Evolutionary conservation across 2,888 invertebrate species (phyloP).

Genomic region (Andricus quercusramuli): DNA sequence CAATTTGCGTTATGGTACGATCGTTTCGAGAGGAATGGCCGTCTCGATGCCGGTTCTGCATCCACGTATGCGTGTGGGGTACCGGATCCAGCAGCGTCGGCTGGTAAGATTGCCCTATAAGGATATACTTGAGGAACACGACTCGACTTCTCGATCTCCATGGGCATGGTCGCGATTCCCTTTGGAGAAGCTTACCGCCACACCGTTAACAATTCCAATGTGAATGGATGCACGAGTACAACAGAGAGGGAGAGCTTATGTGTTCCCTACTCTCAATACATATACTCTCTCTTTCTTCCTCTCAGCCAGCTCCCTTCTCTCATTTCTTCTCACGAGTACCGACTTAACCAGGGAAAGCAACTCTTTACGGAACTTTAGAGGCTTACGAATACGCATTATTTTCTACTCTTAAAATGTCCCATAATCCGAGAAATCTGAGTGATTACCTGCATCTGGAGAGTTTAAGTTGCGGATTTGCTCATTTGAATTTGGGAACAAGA

Average conservation of each 20-base stretch:
- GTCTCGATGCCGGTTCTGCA: slow-evolving; percentile 4
- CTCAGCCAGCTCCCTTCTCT: slow-evolving; percentile 30
- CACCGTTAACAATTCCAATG: slow-evolving; percentile 44
- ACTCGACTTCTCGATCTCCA: slow-evolving; percentile 54
- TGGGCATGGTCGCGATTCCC: slow-evolving; percentile 50
- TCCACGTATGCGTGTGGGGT: slow-evolving; percentile 12
- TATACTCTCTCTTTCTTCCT: slow-evolving; percentile 39
- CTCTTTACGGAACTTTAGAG: slow-evolving; percentile 1
- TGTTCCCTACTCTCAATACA: background rate
- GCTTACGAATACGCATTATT: background rate
- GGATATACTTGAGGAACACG: slow-evolving; percentile 48
- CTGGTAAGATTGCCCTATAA: slow-evolving; percentile 41
- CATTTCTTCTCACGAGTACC: slow-evolving; percentile 24
- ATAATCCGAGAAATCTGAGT: background rate
- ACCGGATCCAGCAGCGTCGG: slow-evolving; percentile 37
- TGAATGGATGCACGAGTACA: slow-evolving; percentile 56
- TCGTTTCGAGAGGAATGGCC: slow-evolving; percentile 9
- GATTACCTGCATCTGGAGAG: background rate
- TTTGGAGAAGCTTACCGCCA: slow-evolving; percentile 38
- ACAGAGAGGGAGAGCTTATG: slow-evolving; percentile 38
- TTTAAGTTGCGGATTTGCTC: background rate
- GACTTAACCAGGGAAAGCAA: slow-evolving; percentile 12
- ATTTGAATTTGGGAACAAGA: background rate
- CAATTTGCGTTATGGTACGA: slow-evolving; percentile 17
- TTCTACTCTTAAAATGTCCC: background rate